Base-by-base conservation (phyloP, 2,797 vertebrate species). In the Smutsia gigantea region DNA sequence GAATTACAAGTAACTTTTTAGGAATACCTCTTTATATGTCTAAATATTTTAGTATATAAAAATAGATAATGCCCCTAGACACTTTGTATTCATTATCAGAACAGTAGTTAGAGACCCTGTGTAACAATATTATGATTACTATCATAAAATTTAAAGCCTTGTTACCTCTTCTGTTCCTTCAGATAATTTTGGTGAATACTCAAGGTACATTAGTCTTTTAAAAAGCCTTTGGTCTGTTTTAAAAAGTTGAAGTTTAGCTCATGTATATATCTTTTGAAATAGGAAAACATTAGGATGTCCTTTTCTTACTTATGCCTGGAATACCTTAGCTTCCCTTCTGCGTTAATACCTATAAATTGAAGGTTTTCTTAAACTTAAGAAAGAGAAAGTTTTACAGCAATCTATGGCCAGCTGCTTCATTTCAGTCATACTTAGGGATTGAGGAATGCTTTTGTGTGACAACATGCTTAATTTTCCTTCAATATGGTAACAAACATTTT, bases 1-100 rank as follows among this genome's bases (percentile, higher is more conserved):
- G 85, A 96, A 92, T 89, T 95, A 74, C 37, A 79, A 88, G 64
- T 86, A 96, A 93, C 55, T 91, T 97, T 97, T 81, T 93, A 95
- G 91, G 75, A 95, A 81, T 57, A 90, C 42, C 21, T 95, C 21
- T 89, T 94, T 85, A 29, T 96, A 86, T 87, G 15, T 42, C 71
- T 96, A 88, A 79, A 83, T 94, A 91, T 94, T 93, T 96, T 95
- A 96, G 74, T 89, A 59, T 84, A 66, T 72, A 83, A 77, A 93
- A 78, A 93, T 92, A 90, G 77, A 17, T 88, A 77, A 85, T 93
- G 25, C 11, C 89, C 10, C 96, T 87, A 49, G 64, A 89, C 53
- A 92, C 49, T 93, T 97, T 78, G 3, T 96, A 83, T 49, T 96
- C 88, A 83, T 94, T 94, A 83, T 93, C 42, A 96, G 64, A 93